Percentiles rank a stretch among this genome's conserved stretches.
phyloP scores from a whole-genome alignment of 2,113 vertebrate species.

The Nesogale talazaci region DNA sequence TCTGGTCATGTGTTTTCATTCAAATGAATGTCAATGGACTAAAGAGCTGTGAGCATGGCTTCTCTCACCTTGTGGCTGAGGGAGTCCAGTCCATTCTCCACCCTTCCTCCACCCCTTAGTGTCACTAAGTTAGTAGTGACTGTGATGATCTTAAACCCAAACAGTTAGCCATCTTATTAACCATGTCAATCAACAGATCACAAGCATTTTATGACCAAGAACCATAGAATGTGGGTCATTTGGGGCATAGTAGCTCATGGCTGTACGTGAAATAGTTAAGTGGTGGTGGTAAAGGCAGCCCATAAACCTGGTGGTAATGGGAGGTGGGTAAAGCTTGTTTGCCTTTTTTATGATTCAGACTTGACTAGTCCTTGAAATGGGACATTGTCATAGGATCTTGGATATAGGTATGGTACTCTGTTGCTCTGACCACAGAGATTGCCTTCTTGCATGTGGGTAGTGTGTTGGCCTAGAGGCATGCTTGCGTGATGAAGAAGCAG shows the following conservation, averaged over 20 bases:
- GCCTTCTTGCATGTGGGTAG: background rate
- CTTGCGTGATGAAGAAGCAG: background rate
- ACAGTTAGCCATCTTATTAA: slow-evolving; percentile 6
- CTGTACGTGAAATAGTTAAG: slow-evolving; percentile 31
- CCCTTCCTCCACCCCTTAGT: slow-evolving; percentile 43
- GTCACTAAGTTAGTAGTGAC: background rate
- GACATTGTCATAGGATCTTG: background rate
- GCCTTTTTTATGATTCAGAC: background rate
- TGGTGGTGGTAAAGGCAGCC: background rate
- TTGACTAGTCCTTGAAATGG: slow-evolving; percentile 16
- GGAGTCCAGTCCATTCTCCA: background rate
- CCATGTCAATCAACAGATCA: background rate
- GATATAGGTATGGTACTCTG: background rate
- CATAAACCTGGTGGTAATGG: background rate
- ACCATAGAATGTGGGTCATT: slow-evolving; percentile 12
- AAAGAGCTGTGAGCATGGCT: slow-evolving; percentile 24
- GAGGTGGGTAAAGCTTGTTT: background rate
- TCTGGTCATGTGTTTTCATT: background rate
- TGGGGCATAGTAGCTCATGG: background rate
- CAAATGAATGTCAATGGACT: background rate
- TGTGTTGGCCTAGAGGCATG: background rate
- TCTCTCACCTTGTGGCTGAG: background rate
- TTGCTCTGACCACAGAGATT: background rate
- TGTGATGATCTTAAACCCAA: background rate
- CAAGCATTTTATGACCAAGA: slow-evolving; percentile 13